Evolutionary conservation across 2,888 invertebrate species (phyloP).

Genomic region (Melinopterus prodromus): DNA sequence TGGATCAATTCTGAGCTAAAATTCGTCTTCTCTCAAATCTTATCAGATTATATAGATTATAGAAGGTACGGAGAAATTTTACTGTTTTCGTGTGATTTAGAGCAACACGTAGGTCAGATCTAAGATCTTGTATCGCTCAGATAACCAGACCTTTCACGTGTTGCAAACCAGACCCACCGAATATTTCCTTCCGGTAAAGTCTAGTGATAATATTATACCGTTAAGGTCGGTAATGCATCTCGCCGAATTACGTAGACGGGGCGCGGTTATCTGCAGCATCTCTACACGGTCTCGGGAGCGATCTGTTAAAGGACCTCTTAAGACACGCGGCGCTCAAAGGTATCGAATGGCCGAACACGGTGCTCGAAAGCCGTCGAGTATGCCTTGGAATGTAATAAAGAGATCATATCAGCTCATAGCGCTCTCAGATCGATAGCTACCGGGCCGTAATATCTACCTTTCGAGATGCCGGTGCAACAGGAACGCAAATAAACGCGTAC

Average conservation of each 20-base stretch:
- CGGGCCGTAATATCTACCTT: not conserved
- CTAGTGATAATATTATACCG: not conserved
- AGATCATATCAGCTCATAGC: not conserved
- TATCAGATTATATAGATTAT: no score
- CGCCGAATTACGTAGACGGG: not conserved
- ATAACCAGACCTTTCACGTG: not conserved
- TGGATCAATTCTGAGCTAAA: no score
- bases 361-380: not conserved
- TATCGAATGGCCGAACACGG: not conserved
- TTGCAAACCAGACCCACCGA: not conserved
- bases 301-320: slow-evolving; percentile 4
- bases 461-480: not conserved
- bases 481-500: not conserved
- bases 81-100: no score
- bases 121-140: not conserved
- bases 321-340: not conserved
- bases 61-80: no score
- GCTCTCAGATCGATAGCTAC: not conserved
- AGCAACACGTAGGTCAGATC: not conserved
- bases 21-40: no score
- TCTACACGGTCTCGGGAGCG: not conserved
- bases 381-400: not conserved
- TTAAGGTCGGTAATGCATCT: not conserved
- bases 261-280: not conserved
- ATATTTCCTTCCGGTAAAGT: not conserved